Evolutionary conservation across 2,888 invertebrate species (phyloP).

Genomic region (Eumacrocentrus americanus): DNA sequence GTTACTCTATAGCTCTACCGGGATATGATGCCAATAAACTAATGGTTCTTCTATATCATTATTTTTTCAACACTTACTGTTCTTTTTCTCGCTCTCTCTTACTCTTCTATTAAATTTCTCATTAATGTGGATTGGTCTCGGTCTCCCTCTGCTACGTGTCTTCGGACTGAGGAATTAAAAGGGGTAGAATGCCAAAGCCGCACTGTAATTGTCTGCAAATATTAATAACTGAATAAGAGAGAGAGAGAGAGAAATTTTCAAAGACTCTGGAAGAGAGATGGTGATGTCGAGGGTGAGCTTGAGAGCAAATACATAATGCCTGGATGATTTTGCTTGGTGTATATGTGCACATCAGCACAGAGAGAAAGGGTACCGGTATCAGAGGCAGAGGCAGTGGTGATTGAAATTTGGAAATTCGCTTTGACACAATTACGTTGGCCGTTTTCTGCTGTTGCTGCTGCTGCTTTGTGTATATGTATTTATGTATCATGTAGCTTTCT

Average conservation of each 20-base stretch:
- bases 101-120: conserved; percentile 59
- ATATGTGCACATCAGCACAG: conserved; percentile 15
- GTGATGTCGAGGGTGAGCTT: conserved; percentile 41
- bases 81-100: conserved; percentile 1
- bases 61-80: neutral
- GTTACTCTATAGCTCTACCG: conserved; percentile 16
- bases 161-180: conserved; percentile 53
- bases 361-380: conserved; percentile 29
- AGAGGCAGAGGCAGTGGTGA: conserved; percentile 46
- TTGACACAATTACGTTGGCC: conserved; percentile 59
- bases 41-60: conserved; percentile 27
- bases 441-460: neutral
- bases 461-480: neutral
- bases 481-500: neutral
- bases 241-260: conserved; percentile 39
- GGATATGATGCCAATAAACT: conserved; percentile 36
- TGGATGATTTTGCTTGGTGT: conserved; percentile 53
- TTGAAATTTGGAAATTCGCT: conserved; percentile 61
- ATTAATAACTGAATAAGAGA: conserved; percentile 55
- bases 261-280: conserved; percentile 45
- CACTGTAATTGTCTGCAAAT: conserved; percentile 61
- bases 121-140: conserved; percentile 26
- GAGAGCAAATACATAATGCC: conserved; percentile 61
- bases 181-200: conserved; percentile 44
- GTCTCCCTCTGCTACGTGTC: conserved; percentile 51